Percentiles rank a stretch among this genome's conserved stretches.
phyloP scores from a whole-genome alignment of 2,797 vertebrate genomes.

The Fundulus diaphanus region DNA sequence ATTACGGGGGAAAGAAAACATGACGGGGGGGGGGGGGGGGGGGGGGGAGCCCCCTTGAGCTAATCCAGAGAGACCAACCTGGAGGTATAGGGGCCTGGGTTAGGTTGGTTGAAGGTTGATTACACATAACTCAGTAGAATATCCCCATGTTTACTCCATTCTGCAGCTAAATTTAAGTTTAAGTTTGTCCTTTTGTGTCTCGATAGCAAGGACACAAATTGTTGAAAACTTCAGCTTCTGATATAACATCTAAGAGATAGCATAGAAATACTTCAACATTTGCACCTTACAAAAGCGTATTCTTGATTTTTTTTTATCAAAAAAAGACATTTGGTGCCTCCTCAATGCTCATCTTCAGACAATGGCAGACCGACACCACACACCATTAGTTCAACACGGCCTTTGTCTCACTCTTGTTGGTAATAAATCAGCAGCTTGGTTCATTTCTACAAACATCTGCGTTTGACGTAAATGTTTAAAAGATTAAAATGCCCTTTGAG shows the following conservation, averaged over 20 bases:
- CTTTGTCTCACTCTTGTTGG: constrained; percentile 33
- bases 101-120: background rate
- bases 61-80: constrained; percentile 12
- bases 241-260: constrained; percentile 32
- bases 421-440: constrained; percentile 45
- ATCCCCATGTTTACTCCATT: background rate
- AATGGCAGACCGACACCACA: constrained; percentile 24
- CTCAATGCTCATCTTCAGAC: constrained; percentile 40
- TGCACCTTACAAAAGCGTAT: constrained; percentile 20
- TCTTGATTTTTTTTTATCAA: constrained; percentile 3
- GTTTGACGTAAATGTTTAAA: constrained; percentile 15
- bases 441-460: constrained; percentile 43
- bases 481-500: background rate
- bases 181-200: background rate
- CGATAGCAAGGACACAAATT: background rate
- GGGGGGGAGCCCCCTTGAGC: constrained; percentile 8
- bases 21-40: background rate
- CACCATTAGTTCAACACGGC: constrained; percentile 38
- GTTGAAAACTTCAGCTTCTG: constrained; percentile 55
- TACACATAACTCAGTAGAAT: constrained; percentile 2
- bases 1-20: constrained; percentile 52
- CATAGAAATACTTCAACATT: background rate
- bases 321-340: constrained; percentile 34
- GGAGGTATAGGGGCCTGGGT: background rate
- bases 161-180: background rate